Conservation (phyloP, 2,888 invertebrate genomes). For the Ptilodon capucinus region DNA sequence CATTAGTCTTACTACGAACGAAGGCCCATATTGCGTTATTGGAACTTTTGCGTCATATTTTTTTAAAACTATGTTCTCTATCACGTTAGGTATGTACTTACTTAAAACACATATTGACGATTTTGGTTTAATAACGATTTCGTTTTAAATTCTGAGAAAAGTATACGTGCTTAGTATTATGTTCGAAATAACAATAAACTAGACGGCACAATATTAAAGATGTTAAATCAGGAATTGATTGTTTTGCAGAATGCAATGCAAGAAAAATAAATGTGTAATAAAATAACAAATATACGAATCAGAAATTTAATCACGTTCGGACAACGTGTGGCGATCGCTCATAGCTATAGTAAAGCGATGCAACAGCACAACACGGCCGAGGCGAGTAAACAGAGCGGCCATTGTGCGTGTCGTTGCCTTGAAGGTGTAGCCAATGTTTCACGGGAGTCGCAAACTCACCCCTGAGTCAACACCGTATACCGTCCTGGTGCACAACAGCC, state of each 20-base stretch:
- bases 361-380: conserved; percentile 47
- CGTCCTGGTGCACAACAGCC: conserved; percentile 35
- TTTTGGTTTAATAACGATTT: not conserved
- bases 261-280: conserved; percentile 16
- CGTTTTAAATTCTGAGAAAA: not conserved
- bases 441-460: conserved; percentile 55
- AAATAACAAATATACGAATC: conserved; percentile 44
- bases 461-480: conserved; percentile 59
- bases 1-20: conserved; percentile 19
- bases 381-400: conserved; percentile 58
- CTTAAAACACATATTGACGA: not conserved
- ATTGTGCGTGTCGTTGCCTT: conserved; percentile 68
- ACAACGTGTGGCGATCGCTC: conserved; percentile 51
- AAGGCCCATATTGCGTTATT: not conserved
- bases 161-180: not conserved
- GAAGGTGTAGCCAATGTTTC: conserved; percentile 55
- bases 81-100: not conserved
- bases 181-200: not conserved
- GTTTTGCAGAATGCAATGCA: conserved; percentile 22
- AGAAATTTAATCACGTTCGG: conserved; percentile 62
- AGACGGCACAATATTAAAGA: not conserved
- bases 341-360: conserved; percentile 43
- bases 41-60: not conserved
- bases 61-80: too few species aligned
- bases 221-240: not conserved